phyloP scores from a whole-genome alignment of 2,888 invertebrate genomes.

The Sericinus montela region DNA sequence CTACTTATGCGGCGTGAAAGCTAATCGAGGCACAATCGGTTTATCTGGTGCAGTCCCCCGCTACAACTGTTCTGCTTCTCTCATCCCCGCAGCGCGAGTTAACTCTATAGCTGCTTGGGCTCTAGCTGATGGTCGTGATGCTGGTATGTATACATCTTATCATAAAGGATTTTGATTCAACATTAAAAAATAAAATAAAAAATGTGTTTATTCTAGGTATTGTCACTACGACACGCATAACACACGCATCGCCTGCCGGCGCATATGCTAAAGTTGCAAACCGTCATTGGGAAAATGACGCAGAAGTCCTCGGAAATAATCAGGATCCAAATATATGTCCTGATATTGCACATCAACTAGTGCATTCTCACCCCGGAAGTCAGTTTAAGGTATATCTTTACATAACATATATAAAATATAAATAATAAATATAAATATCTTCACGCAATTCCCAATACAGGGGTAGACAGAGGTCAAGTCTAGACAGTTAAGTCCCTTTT shows the following conservation, averaged over 20 bases:
- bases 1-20: constrained; percentile 78
- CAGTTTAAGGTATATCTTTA: constrained; percentile 79
- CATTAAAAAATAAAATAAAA: neutral
- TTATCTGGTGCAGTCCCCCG: constrained; percentile 80
- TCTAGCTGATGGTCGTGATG: constrained; percentile 44
- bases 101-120: constrained; percentile 16
- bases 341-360: constrained; percentile 86
- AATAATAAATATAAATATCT: too few relatives aligned
- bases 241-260: constrained; percentile 87
- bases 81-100: constrained; percentile 43
- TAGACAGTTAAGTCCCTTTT: too few relatives aligned
- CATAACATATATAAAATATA: too few relatives aligned
- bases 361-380: constrained; percentile 80
- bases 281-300: constrained; percentile 85
- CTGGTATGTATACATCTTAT: constrained; percentile 30
- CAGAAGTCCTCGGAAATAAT: constrained; percentile 54
- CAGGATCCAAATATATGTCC: constrained; percentile 71
- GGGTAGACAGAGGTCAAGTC: too few relatives aligned
- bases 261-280: constrained; percentile 82
- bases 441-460: too few relatives aligned
- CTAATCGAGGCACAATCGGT: constrained; percentile 81
- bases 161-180: too few relatives aligned
- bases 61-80: constrained; percentile 78
- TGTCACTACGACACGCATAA: constrained; percentile 87
- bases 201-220: constrained; percentile 73